These are phyloP conservation scores for Epistrophella euchroma DNA, from an alignment of 2,888 invertebrate species.

Conservation along the genomic window DNA sequence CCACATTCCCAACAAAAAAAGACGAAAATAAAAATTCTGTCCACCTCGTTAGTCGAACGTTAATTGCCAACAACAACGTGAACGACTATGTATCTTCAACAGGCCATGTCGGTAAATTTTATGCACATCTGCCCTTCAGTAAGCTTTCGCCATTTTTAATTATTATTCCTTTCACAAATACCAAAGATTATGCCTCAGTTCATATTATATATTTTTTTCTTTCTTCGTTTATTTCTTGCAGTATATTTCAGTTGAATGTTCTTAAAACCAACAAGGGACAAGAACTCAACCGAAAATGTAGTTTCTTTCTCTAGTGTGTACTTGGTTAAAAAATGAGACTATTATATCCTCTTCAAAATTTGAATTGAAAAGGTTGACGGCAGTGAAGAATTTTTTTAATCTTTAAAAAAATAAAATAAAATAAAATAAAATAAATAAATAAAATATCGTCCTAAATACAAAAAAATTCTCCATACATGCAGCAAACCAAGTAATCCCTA, in stretches of 20 bases:
- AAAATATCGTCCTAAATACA: constrained; percentile 40
- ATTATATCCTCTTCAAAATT: constrained; percentile 47
- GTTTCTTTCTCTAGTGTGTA: constrained; percentile 26
- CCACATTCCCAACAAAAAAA: neutral
- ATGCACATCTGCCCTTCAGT: constrained; percentile 34
- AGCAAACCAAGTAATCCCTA: constrained; percentile 66
- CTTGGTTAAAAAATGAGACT: constrained; percentile 19
- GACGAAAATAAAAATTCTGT: constrained; percentile 6
- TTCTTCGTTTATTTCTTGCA: constrained; percentile 28
- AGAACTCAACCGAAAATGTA: constrained; percentile 33
- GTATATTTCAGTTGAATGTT: constrained; percentile 24
- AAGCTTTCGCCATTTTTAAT: constrained; percentile 32
- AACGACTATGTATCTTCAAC: constrained; percentile 34
- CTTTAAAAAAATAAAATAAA: neutral
- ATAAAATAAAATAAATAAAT: constrained; percentile 12
- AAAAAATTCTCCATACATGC: constrained; percentile 56
- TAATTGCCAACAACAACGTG: constrained; percentile 43
- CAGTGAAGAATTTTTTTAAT: constrained; percentile 41
- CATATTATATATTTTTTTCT: neutral
- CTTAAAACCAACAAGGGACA: constrained; percentile 5
- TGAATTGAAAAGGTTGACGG: constrained; percentile 63
- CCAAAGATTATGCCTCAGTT: constrained; percentile 4
- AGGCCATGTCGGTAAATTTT: constrained; percentile 40
- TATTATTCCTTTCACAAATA: constrained; percentile 51
- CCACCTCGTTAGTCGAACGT: constrained; percentile 47